Evolutionary conservation across 2,113 vertebrate genomes (phyloP).

Genomic region (Rhabdornis inornatus): DNA sequence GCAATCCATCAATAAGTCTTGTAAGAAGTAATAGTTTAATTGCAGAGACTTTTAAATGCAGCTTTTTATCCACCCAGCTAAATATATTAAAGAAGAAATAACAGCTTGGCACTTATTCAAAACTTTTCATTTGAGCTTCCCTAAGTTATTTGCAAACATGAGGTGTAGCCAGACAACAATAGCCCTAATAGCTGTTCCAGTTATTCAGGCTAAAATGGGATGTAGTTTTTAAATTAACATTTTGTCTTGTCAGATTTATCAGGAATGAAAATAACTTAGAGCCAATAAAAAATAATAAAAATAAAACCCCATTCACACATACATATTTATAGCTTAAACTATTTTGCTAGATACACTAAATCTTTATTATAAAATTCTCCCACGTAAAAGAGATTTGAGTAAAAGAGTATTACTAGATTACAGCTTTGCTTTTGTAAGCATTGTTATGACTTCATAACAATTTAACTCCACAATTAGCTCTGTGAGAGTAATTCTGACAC

Average conservation of each 20-base stretch:
- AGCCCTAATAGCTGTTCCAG: conserved; percentile 3
- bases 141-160: conserved; percentile 46
- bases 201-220: conserved; percentile 28
- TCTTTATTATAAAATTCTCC: not conserved
- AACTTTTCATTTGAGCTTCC: conserved; percentile 3
- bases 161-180: conserved; percentile 21
- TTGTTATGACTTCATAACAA: not conserved
- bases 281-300: conserved; percentile 35
- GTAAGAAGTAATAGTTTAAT: not conserved
- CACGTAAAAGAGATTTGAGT: not conserved
- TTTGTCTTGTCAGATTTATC: not conserved
- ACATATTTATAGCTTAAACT: conserved; percentile 11
- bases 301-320: not conserved
- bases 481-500: not conserved
- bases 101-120: not conserved
- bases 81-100: conserved; percentile 14
- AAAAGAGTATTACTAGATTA: not conserved
- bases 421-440: not conserved
- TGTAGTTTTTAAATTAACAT: not conserved
- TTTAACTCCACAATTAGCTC: conserved; percentile 10
- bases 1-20: not conserved
- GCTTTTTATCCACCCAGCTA: not conserved
- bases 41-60: conserved; percentile 1
- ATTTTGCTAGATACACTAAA: not conserved
- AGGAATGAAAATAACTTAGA: not conserved